These are phyloP conservation scores for Crotalus horridus DNA, from an alignment of 2,113 vertebrate species.

Conservation along the genomic window DNA sequence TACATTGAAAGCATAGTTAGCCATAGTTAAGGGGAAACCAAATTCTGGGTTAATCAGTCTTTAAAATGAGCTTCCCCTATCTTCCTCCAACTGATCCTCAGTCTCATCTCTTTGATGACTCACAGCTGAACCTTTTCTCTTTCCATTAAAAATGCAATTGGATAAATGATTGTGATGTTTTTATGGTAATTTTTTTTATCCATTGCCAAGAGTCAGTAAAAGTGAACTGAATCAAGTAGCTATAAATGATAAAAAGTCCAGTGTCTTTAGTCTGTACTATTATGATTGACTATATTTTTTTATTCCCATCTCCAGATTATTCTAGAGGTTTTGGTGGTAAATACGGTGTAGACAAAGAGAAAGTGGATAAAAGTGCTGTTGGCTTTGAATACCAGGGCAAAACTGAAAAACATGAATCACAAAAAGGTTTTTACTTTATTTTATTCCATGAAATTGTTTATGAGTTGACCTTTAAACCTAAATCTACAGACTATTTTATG, in stretches of 20 bases:
- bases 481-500: background rate
- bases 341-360: constrained; percentile 86
- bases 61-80: background rate
- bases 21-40: background rate
- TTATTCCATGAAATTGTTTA: constrained; percentile 40
- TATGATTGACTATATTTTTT: constrained; percentile 31
- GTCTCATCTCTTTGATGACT: background rate
- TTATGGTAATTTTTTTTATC: background rate
- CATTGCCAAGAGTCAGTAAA: background rate
- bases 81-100: background rate
- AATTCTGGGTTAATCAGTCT: background rate
- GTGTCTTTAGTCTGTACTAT: constrained; percentile 20
- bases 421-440: constrained; percentile 81
- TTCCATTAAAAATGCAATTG: background rate
- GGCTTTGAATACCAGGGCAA: constrained; percentile 95
- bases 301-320: constrained; percentile 67
- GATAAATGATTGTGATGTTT: background rate
- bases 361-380: constrained; percentile 83
- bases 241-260: background rate
- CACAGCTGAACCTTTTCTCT: background rate
- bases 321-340: constrained; percentile 78
- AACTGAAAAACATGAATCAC: constrained; percentile 92
- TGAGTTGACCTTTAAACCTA: constrained; percentile 24
- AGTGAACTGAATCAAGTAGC: background rate
- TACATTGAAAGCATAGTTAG: background rate